phyloP scores from a whole-genome alignment of 2,888 invertebrate species.

The Cabera pusaria region DNA sequence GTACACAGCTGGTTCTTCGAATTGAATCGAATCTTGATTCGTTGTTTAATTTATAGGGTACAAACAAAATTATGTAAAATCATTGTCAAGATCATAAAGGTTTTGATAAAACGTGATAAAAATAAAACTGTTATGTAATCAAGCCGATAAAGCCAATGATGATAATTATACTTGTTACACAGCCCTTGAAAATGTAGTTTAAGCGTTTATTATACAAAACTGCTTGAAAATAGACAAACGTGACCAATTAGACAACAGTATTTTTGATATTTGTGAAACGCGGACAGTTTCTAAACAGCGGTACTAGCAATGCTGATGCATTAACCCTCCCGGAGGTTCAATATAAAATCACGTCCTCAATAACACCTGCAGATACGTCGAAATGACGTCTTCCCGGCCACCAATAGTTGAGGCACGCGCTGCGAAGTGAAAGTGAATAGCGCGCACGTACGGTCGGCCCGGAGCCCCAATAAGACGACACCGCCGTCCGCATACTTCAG shows the following conservation, averaged over 20 bases:
- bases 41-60: slow-evolving; percentile 16
- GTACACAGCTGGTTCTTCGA: slow-evolving; percentile 27
- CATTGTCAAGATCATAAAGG: slow-evolving; percentile 15
- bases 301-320: too few species aligned
- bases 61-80: slow-evolving; percentile 15
- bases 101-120: slow-evolving; percentile 3
- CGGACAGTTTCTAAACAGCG: too few species aligned
- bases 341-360: slow-evolving; percentile 43
- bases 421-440: slow-evolving; percentile 79
- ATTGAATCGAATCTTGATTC: slow-evolving; percentile 27
- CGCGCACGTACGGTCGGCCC: slow-evolving; percentile 71
- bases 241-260: too few species aligned
- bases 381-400: slow-evolving; percentile 51
- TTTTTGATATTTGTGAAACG: too few species aligned
- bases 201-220: too few species aligned
- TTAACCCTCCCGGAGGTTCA: slow-evolving; percentile 1
- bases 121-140: slow-evolving; percentile 7
- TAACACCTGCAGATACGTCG: slow-evolving; percentile 46
- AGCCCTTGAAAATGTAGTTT: not conserved
- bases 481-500: slow-evolving; percentile 78
- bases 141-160: too few species aligned
- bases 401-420: slow-evolving; percentile 65
- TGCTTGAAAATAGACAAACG: not conserved
- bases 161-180: not conserved
- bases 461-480: slow-evolving; percentile 80